phyloP scores from a whole-genome alignment of 1,140 invertebrate species.

The Cydia pomonella region DNA sequence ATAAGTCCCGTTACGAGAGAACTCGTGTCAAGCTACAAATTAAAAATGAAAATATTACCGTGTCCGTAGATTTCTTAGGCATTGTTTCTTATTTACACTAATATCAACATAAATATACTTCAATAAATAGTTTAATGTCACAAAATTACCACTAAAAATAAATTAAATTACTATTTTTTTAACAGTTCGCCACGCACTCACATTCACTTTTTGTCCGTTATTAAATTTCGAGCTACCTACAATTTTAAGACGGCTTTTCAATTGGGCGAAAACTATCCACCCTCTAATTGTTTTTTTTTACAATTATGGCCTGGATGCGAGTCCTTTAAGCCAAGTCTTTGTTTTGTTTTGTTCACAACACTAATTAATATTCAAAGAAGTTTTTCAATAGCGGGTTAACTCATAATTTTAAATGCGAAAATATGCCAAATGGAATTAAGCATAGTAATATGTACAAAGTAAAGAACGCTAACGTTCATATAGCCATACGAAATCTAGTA shows the following conservation, averaged over 20 bases:
- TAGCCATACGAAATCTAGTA: no score
- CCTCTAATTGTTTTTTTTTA: no score
- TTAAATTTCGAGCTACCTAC: not conserved
- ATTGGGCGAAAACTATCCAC: not conserved
- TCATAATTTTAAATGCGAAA: no score
- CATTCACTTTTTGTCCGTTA: constrained; percentile 9
- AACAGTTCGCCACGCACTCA: not conserved
- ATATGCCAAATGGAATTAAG: no score
- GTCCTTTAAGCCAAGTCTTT: no score
- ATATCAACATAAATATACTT: not conserved
- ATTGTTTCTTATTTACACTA: not conserved
- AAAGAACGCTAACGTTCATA: no score
- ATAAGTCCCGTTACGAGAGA: not conserved
- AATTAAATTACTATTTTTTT: not conserved
- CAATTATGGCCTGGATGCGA: no score
- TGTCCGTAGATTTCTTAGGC: not conserved
- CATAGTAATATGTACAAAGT: no score
- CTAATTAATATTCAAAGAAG: not conserved
- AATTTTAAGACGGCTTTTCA: not conserved
- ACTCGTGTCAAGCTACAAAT: not conserved
- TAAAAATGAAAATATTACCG: not conserved
- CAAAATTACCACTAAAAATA: not conserved
- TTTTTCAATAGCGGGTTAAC: not conserved
- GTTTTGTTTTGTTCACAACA: no score
- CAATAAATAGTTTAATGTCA: not conserved